Evolutionary conservation across 1,140 invertebrate species (phyloP), one percentile per base, ranked within the genome.

Genomic region (Magallana angulata): DNA sequence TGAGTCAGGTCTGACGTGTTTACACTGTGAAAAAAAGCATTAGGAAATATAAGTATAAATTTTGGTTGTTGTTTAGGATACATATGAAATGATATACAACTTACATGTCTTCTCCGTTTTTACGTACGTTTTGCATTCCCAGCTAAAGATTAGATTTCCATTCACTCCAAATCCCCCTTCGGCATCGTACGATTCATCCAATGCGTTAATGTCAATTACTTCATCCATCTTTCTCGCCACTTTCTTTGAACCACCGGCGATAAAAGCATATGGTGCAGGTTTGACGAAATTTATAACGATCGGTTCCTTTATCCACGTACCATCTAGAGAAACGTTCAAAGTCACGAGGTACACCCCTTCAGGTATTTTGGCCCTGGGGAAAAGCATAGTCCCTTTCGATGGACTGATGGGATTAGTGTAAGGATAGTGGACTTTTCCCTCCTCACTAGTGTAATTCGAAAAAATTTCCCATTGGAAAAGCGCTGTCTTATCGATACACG

Each of bases 161-260:
- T 87, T 89, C 16, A 8, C 48, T n/a, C 88, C 88, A 71, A 87
- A 87, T 64, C 88, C 88, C 12, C 85, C 68, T 48, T 86, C 82
- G 3, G 82, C 58, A 68, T 89, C 88, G 56, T 89, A 89, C 4
- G 85, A 87, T 7, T 86, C 83, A 12, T 48, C 80, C 1, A 82
- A 30, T 7, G 68, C 88, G 82, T 89, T 81, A 7, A 88, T 30
- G 11, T 57, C 62, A 16, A 89, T 62, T 9, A 71, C 30, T 18
- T n/a, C n/a, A 7, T 30, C 60, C 68, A 57, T 30, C 12, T 64
- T 87, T 30, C 85, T 87, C 3, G 83, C 82, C 30, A n/a, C 57
- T 48, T 83, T 89, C 24, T 85, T 82, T 18, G 30, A 68, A n/a
- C 88, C 88, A 1, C 85, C 88, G 11, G 64, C 71, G 12, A 89